Conservation (phyloP, 2,797 vertebrate species). For the Lutjanus campechanus region DNA sequence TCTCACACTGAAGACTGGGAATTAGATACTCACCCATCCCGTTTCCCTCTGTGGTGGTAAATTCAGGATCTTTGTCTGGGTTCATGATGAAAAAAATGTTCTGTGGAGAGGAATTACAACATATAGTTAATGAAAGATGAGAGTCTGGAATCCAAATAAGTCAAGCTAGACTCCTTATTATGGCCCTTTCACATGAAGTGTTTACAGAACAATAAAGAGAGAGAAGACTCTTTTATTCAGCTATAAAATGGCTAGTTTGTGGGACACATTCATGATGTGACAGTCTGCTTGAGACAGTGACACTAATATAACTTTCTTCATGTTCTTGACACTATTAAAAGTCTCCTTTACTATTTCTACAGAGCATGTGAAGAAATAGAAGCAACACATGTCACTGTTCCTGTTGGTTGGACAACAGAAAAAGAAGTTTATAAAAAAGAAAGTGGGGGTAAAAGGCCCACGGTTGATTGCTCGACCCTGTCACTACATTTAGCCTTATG, state of each 20-base stretch:
- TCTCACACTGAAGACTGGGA: constrained; percentile 11
- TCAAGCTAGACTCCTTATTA: background rate
- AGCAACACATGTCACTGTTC: constrained; percentile 56
- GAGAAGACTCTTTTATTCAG: background rate
- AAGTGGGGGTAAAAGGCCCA: constrained; percentile 60
- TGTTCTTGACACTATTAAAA: constrained; percentile 27
- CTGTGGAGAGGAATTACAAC: constrained; percentile 48
- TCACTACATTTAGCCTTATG: constrained; percentile 75
- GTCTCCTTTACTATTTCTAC: constrained; percentile 31
- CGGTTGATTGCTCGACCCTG: constrained; percentile 80
- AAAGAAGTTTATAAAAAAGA: constrained; percentile 45
- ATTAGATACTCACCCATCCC: constrained; percentile 73
- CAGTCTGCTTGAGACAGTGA: constrained; percentile 8
- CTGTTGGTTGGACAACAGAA: constrained; percentile 55
- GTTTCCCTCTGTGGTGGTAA: constrained; percentile 48
- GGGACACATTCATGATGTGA: constrained; percentile 6
- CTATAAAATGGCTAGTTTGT: background rate
- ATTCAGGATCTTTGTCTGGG: constrained; percentile 58
- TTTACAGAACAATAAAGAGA: background rate
- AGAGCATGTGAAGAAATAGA: constrained; percentile 52
- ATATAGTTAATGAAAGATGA: background rate
- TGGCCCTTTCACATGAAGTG: background rate
- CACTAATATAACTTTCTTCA: background rate
- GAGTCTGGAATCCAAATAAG: background rate
- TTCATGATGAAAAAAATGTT: constrained; percentile 65